These are phyloP conservation scores for Periophthalmus modestus DNA, from an alignment of 2,113 vertebrate species.

Conservation along the genomic window DNA sequence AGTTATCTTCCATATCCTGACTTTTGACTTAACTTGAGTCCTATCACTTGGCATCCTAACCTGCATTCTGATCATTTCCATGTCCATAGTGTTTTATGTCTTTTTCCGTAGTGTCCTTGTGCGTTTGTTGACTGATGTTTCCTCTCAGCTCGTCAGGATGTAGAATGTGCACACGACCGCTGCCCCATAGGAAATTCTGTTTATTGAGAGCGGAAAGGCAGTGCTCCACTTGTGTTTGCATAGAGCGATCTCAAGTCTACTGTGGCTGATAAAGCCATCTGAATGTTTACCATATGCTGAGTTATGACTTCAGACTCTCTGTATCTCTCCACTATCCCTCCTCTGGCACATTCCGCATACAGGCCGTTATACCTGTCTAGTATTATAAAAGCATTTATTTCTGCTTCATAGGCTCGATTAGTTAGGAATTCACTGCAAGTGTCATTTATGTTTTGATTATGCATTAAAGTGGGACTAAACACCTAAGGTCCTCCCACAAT, in stretches of 20 bases:
- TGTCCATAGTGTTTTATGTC: conserved; percentile 19
- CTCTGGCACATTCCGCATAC: neutral
- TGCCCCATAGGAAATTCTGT: conserved; percentile 54
- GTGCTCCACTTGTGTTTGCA: conserved; percentile 14
- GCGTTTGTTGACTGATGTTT: conserved; percentile 49
- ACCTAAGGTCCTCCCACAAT: no score
- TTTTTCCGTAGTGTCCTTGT: conserved; percentile 33
- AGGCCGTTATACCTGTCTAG: neutral
- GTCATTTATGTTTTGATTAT: no score
- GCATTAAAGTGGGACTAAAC: no score
- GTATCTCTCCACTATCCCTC: conserved; percentile 1
- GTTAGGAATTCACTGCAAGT: no score
- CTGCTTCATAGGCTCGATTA: no score
- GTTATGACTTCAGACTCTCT: conserved; percentile 7
- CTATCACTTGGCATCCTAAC: neutral
- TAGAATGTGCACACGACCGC: conserved; percentile 7
- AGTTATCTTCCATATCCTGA: neutral
- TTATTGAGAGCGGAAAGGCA: conserved; percentile 54
- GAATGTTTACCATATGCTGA: conserved; percentile 1
- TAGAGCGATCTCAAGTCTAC: conserved; percentile 5
- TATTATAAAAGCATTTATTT: neutral
- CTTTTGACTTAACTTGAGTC: neutral
- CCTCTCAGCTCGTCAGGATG: conserved; percentile 45
- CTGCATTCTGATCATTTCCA: conserved; percentile 4
- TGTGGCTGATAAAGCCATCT: conserved; percentile 9